Evolutionary conservation across 2,113 vertebrate species (phyloP), one percentile per base, ranked within the genome.

Genomic region (Phoenicopterus ruber): DNA sequence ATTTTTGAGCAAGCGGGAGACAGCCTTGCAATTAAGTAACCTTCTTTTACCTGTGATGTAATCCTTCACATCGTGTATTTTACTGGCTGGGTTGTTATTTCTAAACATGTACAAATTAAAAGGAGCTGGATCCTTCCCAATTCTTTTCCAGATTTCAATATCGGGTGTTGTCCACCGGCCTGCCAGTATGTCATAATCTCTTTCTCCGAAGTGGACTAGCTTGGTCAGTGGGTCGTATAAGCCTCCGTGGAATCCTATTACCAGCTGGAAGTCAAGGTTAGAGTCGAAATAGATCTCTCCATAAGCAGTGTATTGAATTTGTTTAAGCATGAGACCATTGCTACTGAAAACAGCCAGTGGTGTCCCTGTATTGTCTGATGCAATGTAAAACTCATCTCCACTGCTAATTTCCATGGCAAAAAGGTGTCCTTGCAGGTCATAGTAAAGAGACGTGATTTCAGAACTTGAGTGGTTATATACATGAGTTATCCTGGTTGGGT

Each of bases 101-200:
- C 99, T 98, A 96, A 99, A 99, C 99, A 99, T 99, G 94, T 99
- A 99, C n/a, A 99, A 97, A 96, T 99, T 99, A 94, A 99, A 99
- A 54, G 99, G 99, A 59, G 98, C 98, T 5, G 99, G 99, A 85
- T 99, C 99, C 78, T 98, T 99, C 91, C 99, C 98, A 62, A 99
- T 98, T 72, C 96, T 98, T 90, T 99, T 99, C 99, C 99, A 99
- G 40, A 99, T 97, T 71, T 98, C 98, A 87, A 99, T 98, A 96
- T 99, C 99, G 9, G 99, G 99, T 29, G 99, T 97, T 5, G 99
- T 99, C 99, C 99, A 99, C 59, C 99, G 98, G 54, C 99, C 99
- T 67, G 99, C 99, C 98, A 99, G 97, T 77, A 99, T 99, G 88
- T 99, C 99, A 79, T 99, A 99, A 96, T 99, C 99, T 95, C 98